Evolutionary conservation across 2,797 vertebrate genomes (phyloP).

Genomic region (Danionella dracula): DNA sequence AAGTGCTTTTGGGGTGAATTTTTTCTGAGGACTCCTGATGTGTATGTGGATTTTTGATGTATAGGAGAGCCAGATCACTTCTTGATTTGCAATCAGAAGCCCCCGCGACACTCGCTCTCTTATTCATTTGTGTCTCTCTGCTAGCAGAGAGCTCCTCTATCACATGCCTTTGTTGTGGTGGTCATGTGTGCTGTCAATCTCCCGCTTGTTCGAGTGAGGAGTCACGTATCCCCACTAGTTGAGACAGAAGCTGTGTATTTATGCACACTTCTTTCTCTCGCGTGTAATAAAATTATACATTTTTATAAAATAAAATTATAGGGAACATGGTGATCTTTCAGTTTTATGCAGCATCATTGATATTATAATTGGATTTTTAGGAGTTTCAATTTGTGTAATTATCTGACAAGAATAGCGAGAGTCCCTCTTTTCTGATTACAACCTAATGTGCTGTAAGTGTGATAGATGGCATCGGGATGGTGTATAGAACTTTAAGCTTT

Average conservation of each 20-base stretch:
- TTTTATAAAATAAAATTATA: slow-evolving; percentile 1
- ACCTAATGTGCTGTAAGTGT: slow-evolving; percentile 20
- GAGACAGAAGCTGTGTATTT: slow-evolving; percentile 8
- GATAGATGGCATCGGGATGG: background rate
- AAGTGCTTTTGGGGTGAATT: slow-evolving; percentile 24
- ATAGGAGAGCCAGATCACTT: background rate
- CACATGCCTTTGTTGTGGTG: slow-evolving; percentile 29
- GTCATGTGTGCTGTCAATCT: slow-evolving; percentile 27
- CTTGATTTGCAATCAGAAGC: slow-evolving; percentile 61
- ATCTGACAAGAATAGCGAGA: background rate
- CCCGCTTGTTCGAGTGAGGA: slow-evolving; percentile 31
- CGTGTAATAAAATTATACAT: no score
- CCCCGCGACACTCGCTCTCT: no score
- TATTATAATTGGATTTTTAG: slow-evolving; percentile 30
- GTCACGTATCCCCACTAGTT: slow-evolving; percentile 36
- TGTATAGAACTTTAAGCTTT: no score
- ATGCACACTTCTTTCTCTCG: background rate
- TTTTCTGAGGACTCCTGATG: background rate
- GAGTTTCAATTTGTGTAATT: slow-evolving; percentile 8
- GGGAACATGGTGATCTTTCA: slow-evolving; percentile 8
- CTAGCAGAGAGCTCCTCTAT: slow-evolving; percentile 26
- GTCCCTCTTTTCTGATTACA: slow-evolving; percentile 7
- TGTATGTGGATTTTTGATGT: background rate
- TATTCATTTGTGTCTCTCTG: no score
- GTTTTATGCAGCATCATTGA: background rate